Conservation (phyloP, 2,797 vertebrate genomes). For the Notoglanidium macrostoma region DNA sequence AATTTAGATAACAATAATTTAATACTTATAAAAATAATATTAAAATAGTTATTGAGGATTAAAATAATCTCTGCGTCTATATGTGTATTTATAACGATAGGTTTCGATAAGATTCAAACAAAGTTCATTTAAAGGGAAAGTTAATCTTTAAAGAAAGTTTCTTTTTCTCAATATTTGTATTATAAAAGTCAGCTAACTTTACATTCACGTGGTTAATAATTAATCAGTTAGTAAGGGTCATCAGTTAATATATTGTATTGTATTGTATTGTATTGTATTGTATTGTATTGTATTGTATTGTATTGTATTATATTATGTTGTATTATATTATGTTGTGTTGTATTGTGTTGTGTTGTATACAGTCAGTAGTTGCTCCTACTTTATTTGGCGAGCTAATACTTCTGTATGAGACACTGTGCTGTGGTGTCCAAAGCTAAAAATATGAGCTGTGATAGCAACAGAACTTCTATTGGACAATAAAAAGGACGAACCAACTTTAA, state of each 20-base stretch:
- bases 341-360: not conserved
- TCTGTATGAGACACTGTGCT: constrained; percentile 56
- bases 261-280: not conserved
- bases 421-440: constrained; percentile 84
- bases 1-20: not conserved
- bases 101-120: not conserved
- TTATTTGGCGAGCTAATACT: constrained; percentile 67
- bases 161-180: not conserved
- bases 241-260: not conserved
- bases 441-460: constrained; percentile 92
- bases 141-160: not conserved
- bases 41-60: not conserved
- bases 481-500: constrained; percentile 62
- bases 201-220: not conserved
- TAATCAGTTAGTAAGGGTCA: not conserved
- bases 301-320: not conserved
- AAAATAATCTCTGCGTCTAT: not conserved
- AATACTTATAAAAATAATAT: not conserved
- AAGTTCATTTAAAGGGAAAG: not conserved
- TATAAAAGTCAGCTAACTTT: not conserved
- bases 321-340: not conserved
- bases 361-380: constrained; percentile 11
- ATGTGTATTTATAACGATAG: not conserved
- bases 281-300: not conserved
- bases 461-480: constrained; percentile 79